A percentile compares a stretch with the other conserved stretches of the same genome.
These are phyloP conservation scores for Eilema caniola DNA, from an alignment of 2,888 invertebrate genomes.

Conservation along the genomic window DNA sequence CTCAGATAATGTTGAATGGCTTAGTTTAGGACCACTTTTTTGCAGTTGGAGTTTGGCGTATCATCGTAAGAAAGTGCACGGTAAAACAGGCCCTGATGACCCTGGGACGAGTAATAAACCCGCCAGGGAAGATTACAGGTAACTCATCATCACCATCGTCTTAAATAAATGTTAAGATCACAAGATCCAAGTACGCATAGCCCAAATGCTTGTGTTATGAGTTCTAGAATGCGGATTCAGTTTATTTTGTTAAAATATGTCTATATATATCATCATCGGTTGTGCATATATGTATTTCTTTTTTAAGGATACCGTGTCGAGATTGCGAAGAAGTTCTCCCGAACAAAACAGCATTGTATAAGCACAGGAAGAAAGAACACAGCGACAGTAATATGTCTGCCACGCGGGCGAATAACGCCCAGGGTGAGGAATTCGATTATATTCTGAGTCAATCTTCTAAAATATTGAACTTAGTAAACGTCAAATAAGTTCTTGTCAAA, in stretches of 20 bases:
- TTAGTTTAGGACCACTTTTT: slow-evolving; percentile 16
- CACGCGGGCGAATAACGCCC: slow-evolving; percentile 16
- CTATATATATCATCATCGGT: no score
- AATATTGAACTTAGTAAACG: no score
- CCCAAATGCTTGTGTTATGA: no score
- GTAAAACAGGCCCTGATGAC: slow-evolving; percentile 62
- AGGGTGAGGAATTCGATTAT: slow-evolving; percentile 26
- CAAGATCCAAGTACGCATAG: no score
- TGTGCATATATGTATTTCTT: background rate
- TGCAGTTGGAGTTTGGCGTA: slow-evolving; percentile 81
- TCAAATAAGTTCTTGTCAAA: no score
- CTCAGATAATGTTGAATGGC: no score
- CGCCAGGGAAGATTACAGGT: slow-evolving; percentile 71
- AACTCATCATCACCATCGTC: background rate
- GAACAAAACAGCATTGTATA: slow-evolving; percentile 80
- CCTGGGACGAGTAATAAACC: slow-evolving; percentile 58
- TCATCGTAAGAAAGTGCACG: slow-evolving; percentile 80
- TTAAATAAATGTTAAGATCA: no score
- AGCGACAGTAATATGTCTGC: slow-evolving; percentile 51
- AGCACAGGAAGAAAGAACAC: slow-evolving; percentile 78
- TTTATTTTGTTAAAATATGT: no score
- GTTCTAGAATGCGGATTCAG: no score
- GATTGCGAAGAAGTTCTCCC: slow-evolving; percentile 78
- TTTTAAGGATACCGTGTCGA: slow-evolving; percentile 75
- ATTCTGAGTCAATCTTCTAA: background rate